Base-by-base conservation (phyloP, 2,888 invertebrate genomes). In the Eupithecia centaureata region DNA sequence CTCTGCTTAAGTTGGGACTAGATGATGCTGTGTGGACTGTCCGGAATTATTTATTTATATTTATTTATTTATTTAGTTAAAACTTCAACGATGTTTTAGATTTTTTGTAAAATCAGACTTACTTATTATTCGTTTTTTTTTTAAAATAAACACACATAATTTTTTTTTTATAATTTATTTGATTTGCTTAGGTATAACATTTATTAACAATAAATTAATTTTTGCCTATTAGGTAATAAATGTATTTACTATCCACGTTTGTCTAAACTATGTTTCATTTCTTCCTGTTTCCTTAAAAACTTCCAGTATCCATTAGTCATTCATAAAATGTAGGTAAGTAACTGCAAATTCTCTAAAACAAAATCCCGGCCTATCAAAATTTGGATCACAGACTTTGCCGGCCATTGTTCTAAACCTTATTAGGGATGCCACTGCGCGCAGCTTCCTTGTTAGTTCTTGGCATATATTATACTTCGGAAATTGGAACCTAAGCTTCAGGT, bases 391-490 rank as follows among this genome's bases (percentile, higher is more conserved):
- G 18, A 30, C 61, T 47, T 65, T 27, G 58, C 42, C 38, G 60
- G 22, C 33, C 67, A 76, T 76, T 76, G 75, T 77, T 76, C 64
- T 63, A 61, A 63, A 66, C 72, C 75, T 74, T 68, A 75, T 76
- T 76, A 76, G 70, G 73, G 69, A 74, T 73, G 67, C 71, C 63
- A 69, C 72, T 70, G 72, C 73, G 72, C 75, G 70, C 76, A 75
- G 73, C 70, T 73, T 77, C 76, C 74, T 74, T 75, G 68, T 73
- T 70, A 65, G 73, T 68, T 72, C 52, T 70, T 33, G 52, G 73
- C 63, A 73, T 74, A 76, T 63, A 72, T 72, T 72, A 75, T 52
- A 22, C 12, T 60, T 25, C 15, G 52, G 7, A 47, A 47, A 22
- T 12, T 57, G 51, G 15, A 64, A 61, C 57, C 56, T 65, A 42